Base-by-base conservation (phyloP, 2,888 invertebrate species). In the Perizoma affinitatum region DNA sequence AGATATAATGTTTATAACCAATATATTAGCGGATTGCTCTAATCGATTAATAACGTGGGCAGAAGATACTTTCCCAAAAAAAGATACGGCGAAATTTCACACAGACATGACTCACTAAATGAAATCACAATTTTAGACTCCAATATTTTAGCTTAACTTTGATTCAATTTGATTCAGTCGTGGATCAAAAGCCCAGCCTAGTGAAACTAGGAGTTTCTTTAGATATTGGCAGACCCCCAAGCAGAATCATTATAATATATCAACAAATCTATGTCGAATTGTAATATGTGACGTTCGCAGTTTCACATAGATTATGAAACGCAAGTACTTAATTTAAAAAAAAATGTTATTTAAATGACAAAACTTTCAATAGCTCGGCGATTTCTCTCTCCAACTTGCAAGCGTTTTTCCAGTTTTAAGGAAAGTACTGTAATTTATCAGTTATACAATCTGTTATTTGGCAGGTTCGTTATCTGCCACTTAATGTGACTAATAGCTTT, bases 1-100 rank as follows among this genome's bases (percentile, higher is more conserved):
- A 7, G 53, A 53, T 53, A 46, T 54, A 50, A 54, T 53, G 57
- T 45, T 52, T 43, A 60, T 50, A 61, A 42, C 41, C 53, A 54
- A 57, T 61, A 54, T 51, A 61, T 61, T 61, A 54, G 36, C 6
- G 46, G 33, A 46, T 47, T 62, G 58, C 49, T 62, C 57, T 49
- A 57, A 61, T 36, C 50, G 45, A 50, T 46, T 58, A 41, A 46
- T 49, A 45, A 35, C 52, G 62, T 62, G 54, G 62, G 61, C 43
- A 50, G 62, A 8, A 10, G 40, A 53, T 33, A 54, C 62, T 62
- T 58, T 62, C 61, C 50, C 52, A 33, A 51, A 40, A 43, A 45
- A 47, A 9, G 48, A 36, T 34, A 42, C 50, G 5, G 53, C 46
- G 50, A 56, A 56, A 61, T 58, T 50, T 61, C 57, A 43, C 61